Evolutionary conservation across 2,888 invertebrate species (phyloP).

Genomic region (Oscheius sp.): DNA sequence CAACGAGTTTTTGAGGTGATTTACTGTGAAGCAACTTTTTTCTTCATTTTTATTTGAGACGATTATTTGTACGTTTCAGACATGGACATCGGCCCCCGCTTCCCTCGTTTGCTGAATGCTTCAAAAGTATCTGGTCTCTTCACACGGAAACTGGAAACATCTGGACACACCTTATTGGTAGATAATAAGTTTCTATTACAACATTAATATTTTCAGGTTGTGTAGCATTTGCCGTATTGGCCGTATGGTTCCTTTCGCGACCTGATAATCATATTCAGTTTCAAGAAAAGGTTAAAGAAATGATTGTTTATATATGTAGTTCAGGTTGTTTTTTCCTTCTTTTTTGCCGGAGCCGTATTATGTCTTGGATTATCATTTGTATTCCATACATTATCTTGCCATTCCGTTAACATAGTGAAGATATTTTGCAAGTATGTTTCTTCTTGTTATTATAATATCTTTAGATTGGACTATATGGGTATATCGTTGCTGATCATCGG

Average conservation of each 20-base stretch:
- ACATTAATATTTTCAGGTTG: slow-evolving; percentile 70
- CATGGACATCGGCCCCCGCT: slow-evolving; percentile 92
- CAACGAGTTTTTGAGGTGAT: slow-evolving; percentile 68
- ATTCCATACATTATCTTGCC: slow-evolving; percentile 98
- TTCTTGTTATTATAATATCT: neutral
- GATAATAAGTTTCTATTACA: no score
- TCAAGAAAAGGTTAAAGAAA: slow-evolving; percentile 83
- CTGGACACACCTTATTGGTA: slow-evolving; percentile 91
- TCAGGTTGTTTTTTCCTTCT: slow-evolving; percentile 84
- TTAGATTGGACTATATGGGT: slow-evolving; percentile 94
- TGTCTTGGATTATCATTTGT: slow-evolving; percentile 96
- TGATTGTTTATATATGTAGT: neutral
- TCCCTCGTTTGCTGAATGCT: slow-evolving; percentile 95
- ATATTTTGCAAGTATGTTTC: slow-evolving; percentile 87
- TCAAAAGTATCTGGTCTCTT: slow-evolving; percentile 95
- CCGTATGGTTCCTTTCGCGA: slow-evolving; percentile 87
- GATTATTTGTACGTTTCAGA: slow-evolving; percentile 34
- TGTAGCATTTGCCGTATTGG: slow-evolving; percentile 78
- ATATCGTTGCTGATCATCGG: slow-evolving; percentile 98
- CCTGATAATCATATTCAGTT: slow-evolving; percentile 84
- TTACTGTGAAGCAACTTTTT: neutral
- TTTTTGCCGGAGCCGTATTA: slow-evolving; percentile 94
- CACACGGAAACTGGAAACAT: slow-evolving; percentile 99
- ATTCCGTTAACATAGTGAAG: slow-evolving; percentile 94
- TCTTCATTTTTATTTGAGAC: no score